These are phyloP conservation scores for Sciurus carolinensis DNA, from an alignment of 2,797 vertebrate genomes.

Conservation along the genomic window DNA sequence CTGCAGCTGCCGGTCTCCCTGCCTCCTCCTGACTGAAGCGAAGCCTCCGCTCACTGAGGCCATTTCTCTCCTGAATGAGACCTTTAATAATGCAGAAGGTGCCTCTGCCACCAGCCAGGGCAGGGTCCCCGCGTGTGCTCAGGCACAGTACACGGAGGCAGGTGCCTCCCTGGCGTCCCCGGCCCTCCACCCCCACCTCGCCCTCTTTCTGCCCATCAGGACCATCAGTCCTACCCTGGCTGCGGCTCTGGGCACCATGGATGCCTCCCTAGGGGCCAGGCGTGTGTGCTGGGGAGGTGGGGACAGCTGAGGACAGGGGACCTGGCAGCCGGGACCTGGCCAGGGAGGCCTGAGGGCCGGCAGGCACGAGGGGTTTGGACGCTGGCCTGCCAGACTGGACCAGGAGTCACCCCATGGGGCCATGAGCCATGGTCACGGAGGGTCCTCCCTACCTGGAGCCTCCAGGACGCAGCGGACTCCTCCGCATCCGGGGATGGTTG, in stretches of 20 bases:
- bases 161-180: background rate
- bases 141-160: too few species aligned
- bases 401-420: background rate
- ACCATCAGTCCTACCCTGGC: background rate
- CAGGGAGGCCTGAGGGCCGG: background rate
- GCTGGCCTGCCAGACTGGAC: background rate
- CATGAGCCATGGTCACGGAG: background rate
- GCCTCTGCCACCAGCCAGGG: background rate
- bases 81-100: slow-evolving; percentile 55
- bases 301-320: rapidly evolving
- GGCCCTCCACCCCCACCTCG: background rate
- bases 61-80: slow-evolving; percentile 37
- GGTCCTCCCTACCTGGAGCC: rapidly evolving
- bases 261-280: background rate
- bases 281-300: background rate
- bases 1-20: background rate
- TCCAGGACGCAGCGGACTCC: rapidly evolving
- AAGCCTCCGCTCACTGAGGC: slow-evolving; percentile 35
- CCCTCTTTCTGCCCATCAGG: background rate
- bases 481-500: background rate
- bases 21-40: background rate
- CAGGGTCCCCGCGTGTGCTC: rapidly evolving
- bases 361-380: background rate
- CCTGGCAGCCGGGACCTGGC: background rate
- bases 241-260: background rate